Percentiles rank a stretch among this genome's conserved stretches.
These are phyloP conservation scores for Thyatira batis DNA, from an alignment of 2,888 invertebrate genomes.

Conservation along the genomic window DNA sequence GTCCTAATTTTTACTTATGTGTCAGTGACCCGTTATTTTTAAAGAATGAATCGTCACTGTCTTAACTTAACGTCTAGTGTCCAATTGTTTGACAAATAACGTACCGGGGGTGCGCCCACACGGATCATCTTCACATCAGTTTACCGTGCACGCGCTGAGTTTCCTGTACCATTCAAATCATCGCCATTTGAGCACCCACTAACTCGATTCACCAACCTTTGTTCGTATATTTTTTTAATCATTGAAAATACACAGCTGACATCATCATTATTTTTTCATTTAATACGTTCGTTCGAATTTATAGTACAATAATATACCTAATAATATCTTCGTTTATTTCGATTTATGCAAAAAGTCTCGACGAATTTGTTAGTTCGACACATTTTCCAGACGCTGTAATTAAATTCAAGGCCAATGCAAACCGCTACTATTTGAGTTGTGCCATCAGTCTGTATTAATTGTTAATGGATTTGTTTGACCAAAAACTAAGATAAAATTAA, in stretches of 20 bases:
- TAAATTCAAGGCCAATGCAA: too few species aligned
- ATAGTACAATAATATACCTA: too few species aligned
- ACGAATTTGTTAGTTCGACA: too few species aligned
- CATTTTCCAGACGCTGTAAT: too few species aligned
- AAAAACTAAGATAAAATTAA: too few species aligned
- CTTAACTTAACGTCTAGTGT: slow-evolving; percentile 37
- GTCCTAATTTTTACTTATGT: slow-evolving; percentile 9
- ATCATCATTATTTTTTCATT: slow-evolving; percentile 35
- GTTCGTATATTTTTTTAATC: slow-evolving; percentile 46
- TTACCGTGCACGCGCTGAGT: slow-evolving; percentile 71
- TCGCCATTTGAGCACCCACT: slow-evolving; percentile 59
- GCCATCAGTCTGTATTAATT: too few species aligned
- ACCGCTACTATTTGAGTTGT: too few species aligned
- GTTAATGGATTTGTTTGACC: too few species aligned
- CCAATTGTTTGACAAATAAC: slow-evolving; percentile 64
- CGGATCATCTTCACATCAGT: slow-evolving; percentile 72
- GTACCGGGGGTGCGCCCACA: slow-evolving; percentile 75
- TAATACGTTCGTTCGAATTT: too few species aligned
- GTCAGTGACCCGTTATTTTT: slow-evolving; percentile 23
- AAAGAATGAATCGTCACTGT: slow-evolving; percentile 26
- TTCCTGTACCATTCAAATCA: slow-evolving; percentile 72
- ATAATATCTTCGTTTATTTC: too few species aligned
- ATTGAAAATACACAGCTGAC: slow-evolving; percentile 44
- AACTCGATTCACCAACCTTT: slow-evolving; percentile 50
- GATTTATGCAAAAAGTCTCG: too few species aligned